Evolutionary conservation across 2,113 vertebrate genomes (phyloP).

Genomic region (Dryoscopus gambensis): DNA sequence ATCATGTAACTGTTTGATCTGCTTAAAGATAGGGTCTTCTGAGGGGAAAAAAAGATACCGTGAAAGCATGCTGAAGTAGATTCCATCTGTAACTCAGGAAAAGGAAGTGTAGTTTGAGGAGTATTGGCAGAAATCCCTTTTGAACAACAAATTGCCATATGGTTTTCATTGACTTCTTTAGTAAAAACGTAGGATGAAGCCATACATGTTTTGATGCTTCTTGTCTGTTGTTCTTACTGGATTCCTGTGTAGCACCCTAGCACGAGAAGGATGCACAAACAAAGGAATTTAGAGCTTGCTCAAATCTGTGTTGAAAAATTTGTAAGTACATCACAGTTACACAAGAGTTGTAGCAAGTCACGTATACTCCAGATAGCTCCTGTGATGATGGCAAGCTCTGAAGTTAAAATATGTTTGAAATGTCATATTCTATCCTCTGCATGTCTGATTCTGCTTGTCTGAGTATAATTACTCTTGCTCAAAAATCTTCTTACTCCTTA

Average conservation of each 20-base stretch:
- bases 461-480: not conserved
- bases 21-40: not conserved
- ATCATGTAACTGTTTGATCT: not conserved
- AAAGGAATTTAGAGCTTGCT: not conserved
- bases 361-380: not conserved
- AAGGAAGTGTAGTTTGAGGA: not conserved
- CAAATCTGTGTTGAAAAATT: not conserved
- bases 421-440: not conserved
- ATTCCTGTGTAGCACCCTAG: not conserved
- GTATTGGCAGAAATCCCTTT: not conserved
- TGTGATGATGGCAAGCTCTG: not conserved
- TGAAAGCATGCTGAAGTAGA: not conserved
- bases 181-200: not conserved
- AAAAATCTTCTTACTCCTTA: not conserved
- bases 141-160: not conserved
- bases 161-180: not conserved
- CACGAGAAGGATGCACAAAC: not conserved
- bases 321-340: not conserved
- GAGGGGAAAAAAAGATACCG: rapidly evolving
- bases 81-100: not conserved
- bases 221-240: not conserved
- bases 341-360: not conserved
- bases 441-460: not conserved
- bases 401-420: not conserved
- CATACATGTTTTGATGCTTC: not conserved